These are phyloP conservation scores for Trachelus troglodyta DNA, from an alignment of 2,888 invertebrate genomes.

Conservation along the genomic window DNA sequence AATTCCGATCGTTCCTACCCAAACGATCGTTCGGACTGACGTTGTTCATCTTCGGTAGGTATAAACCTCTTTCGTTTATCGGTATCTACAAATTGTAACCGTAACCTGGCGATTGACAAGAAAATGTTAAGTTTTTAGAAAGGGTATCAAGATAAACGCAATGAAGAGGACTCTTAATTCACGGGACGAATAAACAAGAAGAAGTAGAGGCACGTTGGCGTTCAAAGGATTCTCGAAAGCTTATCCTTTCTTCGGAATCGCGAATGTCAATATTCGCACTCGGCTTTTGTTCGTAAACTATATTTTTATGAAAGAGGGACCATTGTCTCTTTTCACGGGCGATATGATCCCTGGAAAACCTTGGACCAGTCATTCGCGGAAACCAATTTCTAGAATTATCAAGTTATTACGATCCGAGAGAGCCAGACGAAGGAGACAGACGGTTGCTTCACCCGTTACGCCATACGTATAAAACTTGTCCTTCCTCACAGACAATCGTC, in stretches of 20 bases:
- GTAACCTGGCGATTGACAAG: neutral
- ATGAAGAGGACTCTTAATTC: neutral
- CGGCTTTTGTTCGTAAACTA: neutral
- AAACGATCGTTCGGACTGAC: neutral
- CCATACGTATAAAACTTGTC: neutral
- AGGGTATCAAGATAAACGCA: neutral
- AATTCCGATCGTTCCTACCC: neutral
- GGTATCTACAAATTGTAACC: neutral
- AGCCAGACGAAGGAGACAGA: neutral
- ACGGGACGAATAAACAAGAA: neutral
- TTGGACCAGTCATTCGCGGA: too few relatives aligned
- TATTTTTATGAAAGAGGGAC: neutral
- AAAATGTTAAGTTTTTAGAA: neutral
- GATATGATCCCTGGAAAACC: neutral
- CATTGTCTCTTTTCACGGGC: neutral
- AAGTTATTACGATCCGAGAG: neutral
- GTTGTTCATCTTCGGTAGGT: neutral
- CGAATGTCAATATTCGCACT: neutral
- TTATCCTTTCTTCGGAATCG: neutral
- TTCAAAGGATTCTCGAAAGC: neutral
- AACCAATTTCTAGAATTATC: neutral
- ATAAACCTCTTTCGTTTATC: neutral
- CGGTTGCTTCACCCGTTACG: neutral
- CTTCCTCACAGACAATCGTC: too few relatives aligned
- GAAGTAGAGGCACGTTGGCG: neutral